Conservation (phyloP, 2,888 invertebrate species). For the Caenorhabditis japonica region DNA sequence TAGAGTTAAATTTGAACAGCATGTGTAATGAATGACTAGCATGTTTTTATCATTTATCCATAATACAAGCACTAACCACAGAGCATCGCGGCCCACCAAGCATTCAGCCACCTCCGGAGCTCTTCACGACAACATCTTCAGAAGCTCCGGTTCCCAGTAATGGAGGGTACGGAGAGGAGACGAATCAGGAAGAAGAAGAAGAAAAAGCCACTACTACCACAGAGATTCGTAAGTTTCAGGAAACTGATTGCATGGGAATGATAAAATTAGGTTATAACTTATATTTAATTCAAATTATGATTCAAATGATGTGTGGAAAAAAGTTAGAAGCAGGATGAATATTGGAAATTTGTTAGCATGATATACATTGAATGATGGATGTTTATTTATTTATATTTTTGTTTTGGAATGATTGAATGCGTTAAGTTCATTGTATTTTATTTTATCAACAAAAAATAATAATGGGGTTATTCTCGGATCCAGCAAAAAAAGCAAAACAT, state of each 20-base stretch:
- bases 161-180: conserved; percentile 42
- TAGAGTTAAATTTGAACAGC: neutral
- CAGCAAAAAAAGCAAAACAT: no score
- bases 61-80: conserved; percentile 5
- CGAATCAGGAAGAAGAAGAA: conserved; percentile 10
- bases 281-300: no score
- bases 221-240: conserved; percentile 31
- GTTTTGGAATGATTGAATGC: no score
- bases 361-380: no score
- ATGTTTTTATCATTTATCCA: neutral
- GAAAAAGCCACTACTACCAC: conserved; percentile 9
- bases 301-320: no score
- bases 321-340: no score
- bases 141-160: neutral
- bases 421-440: no score
- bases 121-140: conserved; percentile 6
- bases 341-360: no score
- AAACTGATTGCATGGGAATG: neutral
- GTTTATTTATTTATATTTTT: no score
- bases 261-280: neutral
- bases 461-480: no score
- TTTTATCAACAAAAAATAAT: no score
- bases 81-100: conserved; percentile 44
- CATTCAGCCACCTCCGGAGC: conserved; percentile 30
- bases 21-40: neutral